A percentile compares a stretch with the other conserved stretches of the same genome.
phyloP scores from a whole-genome alignment of 2,113 vertebrate species.

The Clarias gariepinus region DNA sequence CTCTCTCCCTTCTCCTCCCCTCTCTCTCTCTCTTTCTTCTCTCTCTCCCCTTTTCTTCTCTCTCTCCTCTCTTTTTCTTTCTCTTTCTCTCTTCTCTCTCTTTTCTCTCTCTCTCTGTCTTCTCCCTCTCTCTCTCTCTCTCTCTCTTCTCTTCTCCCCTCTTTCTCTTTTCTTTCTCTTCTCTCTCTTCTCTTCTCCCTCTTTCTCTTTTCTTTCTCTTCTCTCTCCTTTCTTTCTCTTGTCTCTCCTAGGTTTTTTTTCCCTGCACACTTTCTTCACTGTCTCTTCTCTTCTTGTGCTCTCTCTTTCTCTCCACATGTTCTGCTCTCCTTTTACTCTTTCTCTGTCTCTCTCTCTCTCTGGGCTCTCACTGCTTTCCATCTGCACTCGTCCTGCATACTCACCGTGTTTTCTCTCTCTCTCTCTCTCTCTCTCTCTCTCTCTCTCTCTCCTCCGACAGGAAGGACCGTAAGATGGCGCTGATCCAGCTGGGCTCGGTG shows the following conservation, averaged over 20 bases:
- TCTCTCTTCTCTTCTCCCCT: neutral
- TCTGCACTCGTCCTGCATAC: neutral
- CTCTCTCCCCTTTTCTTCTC: too few species aligned
- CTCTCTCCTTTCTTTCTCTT: neutral
- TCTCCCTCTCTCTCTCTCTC: neutral
- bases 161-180: neutral
- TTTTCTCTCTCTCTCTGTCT: fast-evolving
- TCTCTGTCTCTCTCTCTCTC: neutral
- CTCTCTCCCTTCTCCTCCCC: too few species aligned
- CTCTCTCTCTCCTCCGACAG: conserved; percentile 59
- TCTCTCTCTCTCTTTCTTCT: neutral
- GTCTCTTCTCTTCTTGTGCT: neutral
- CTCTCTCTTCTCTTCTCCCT: neutral
- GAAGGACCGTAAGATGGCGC: conserved; percentile 81
- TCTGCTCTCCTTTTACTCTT: too few species aligned
- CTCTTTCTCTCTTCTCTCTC: neutral
- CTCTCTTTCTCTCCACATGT: neutral
- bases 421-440: neutral
- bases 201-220: neutral
- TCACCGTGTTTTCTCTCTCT: neutral
- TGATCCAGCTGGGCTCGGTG: conserved; percentile 82
- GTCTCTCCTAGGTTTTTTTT: too few species aligned
- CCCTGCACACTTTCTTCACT: neutral
- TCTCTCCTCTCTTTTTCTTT: neutral
- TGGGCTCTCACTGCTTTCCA: neutral